Conservation (phyloP, 2,888 invertebrate species). For the Drosophila prostipennis region DNA sequence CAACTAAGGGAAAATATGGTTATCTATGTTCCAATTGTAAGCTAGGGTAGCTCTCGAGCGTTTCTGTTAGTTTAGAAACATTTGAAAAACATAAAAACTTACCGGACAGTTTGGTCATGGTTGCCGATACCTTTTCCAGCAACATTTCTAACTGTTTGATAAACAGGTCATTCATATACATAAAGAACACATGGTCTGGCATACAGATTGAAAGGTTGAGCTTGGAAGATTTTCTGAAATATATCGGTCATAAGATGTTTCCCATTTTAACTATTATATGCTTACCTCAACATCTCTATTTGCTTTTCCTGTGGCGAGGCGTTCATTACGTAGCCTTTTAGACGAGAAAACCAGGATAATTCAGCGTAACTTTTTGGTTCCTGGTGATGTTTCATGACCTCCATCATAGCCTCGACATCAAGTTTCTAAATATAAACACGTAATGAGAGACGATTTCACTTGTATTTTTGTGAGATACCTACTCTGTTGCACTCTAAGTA, state of each 20-base stretch:
- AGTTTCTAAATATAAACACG: slow-evolving; percentile 64
- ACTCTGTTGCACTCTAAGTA: slow-evolving; percentile 82
- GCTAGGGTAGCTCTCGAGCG: not conserved
- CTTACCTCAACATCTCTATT: slow-evolving; percentile 60
- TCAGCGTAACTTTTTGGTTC: slow-evolving; percentile 3
- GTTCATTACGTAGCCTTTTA: slow-evolving; percentile 37
- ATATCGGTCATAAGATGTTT: not conserved
- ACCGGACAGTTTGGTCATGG: slow-evolving; percentile 58
- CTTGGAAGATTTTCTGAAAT: slow-evolving; percentile 70
- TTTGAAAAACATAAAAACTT: slow-evolving; percentile 14
- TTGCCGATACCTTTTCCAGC: slow-evolving; percentile 63
- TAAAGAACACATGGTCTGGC: slow-evolving; percentile 81
- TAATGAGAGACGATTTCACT: not conserved
- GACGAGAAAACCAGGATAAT: slow-evolving; percentile 41
- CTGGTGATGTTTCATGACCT: slow-evolving; percentile 56
- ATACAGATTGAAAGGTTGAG: slow-evolving; percentile 72
- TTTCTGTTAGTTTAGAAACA: not conserved
- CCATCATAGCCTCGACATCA: slow-evolving; percentile 67
- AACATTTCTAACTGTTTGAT: slow-evolving; percentile 75
- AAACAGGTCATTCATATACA: slow-evolving; percentile 79
- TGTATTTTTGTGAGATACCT: slow-evolving; percentile 14
- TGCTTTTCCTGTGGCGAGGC: slow-evolving; percentile 32
- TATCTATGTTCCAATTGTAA: not conserved
- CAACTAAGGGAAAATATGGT: slow-evolving; percentile 48
- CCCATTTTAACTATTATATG: not conserved